A percentile compares a stretch with the other conserved stretches of the same genome.
Conservation (phyloP, 2,888 invertebrate genomes). For the Blastobasis adustella region DNA sequence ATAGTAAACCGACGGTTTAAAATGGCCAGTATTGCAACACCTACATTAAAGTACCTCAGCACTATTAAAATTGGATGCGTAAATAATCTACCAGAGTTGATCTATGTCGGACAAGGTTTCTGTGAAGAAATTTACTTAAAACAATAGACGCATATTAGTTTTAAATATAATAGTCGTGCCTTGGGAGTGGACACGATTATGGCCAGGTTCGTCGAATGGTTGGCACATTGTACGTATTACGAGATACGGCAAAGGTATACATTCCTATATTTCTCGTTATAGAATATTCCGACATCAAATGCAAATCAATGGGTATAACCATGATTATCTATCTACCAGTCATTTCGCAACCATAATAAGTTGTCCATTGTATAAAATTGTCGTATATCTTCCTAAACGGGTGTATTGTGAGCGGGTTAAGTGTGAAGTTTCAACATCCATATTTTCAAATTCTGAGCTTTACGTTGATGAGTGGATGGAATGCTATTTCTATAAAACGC, state of each 20-base stretch:
- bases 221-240: background rate
- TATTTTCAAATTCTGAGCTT: background rate
- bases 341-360: background rate
- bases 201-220: background rate
- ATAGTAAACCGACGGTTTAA: constrained; percentile 14
- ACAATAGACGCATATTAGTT: background rate
- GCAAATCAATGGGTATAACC: no score
- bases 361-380: background rate
- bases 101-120: background rate
- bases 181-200: no score
- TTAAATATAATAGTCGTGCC: background rate
- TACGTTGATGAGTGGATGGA: background rate
- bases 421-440: background rate
- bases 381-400: background rate
- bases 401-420: background rate
- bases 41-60: constrained; percentile 6
- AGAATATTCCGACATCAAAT: no score
- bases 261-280: background rate
- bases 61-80: constrained; percentile 7
- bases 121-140: background rate
- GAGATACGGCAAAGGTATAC: background rate
- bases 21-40: constrained; percentile 18
- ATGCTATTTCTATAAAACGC: no score
- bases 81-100: background rate
- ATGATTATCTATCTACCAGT: no score